These are phyloP conservation scores for Meteorus cinctellus DNA, from an alignment of 2,888 invertebrate genomes.

Conservation along the genomic window DNA sequence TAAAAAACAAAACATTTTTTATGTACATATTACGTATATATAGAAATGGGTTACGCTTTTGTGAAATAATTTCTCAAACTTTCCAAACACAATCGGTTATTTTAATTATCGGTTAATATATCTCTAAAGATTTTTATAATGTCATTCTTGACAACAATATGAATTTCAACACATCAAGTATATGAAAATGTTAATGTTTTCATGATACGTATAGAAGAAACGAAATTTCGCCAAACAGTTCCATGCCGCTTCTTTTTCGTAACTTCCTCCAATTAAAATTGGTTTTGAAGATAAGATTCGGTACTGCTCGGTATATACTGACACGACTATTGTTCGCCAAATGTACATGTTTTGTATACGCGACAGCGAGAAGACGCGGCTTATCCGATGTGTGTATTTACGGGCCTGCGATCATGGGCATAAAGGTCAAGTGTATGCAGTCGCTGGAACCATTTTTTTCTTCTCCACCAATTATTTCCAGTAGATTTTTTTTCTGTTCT, in stretches of 20 bases:
- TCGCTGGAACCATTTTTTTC: slow-evolving; percentile 35
- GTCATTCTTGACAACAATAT: slow-evolving; percentile 8
- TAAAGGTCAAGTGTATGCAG: slow-evolving; percentile 70
- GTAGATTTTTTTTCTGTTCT: not conserved
- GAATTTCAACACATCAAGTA: not conserved
- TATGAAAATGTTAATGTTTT: slow-evolving; percentile 12
- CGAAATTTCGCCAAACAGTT: slow-evolving; percentile 56
- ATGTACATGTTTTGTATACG: slow-evolving; percentile 53
- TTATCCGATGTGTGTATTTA: slow-evolving; percentile 3
- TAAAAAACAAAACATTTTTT: not conserved
- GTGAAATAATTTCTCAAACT: not conserved
- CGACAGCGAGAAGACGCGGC: not conserved
- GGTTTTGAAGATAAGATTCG: slow-evolving; percentile 64
- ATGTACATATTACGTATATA: not conserved
- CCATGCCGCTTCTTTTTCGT: slow-evolving; percentile 60
- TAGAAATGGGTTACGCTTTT: not conserved
- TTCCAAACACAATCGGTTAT: not conserved
- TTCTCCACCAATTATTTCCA: not conserved
- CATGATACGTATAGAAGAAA: slow-evolving; percentile 32
- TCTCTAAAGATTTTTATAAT: not conserved
- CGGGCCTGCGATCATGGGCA: slow-evolving; percentile 44
- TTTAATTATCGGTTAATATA: not conserved
- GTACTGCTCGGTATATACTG: slow-evolving; percentile 45
- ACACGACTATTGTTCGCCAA: slow-evolving; percentile 61
- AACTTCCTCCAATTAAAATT: slow-evolving; percentile 70